These are phyloP conservation scores for Andrena cerasifolii DNA, from an alignment of 1,140 invertebrate species.

Conservation along the genomic window DNA sequence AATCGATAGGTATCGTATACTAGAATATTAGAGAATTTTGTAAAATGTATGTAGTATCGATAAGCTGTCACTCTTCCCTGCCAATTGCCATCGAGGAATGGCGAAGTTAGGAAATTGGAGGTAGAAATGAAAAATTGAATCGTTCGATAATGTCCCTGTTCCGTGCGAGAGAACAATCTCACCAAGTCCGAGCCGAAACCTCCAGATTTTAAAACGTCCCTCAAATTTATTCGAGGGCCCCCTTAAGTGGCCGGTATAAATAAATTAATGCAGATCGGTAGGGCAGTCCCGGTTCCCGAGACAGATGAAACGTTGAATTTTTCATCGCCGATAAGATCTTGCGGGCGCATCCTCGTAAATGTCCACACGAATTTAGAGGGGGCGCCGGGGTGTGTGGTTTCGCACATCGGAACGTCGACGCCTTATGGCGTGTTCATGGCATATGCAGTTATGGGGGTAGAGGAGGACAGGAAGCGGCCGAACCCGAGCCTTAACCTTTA, in stretches of 20 bases:
- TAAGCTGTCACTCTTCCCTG: not conserved
- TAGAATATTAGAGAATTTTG: too few species aligned
- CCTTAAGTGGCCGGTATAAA: conserved; percentile 37
- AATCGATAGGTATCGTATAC: too few species aligned
- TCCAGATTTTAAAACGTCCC: conserved; percentile 24
- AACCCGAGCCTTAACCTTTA: conserved; percentile 51
- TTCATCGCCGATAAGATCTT: conserved; percentile 66
- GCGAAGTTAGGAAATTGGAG: not conserved
- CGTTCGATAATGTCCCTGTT: not conserved
- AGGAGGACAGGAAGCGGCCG: conserved; percentile 28
- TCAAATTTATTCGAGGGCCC: conserved; percentile 45
- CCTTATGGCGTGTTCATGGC: conserved; percentile 57
- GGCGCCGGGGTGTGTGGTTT: conserved; percentile 39
- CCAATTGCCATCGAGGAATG: too few species aligned
- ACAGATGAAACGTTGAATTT: conserved; percentile 65
- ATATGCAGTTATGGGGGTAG: conserved; percentile 53
- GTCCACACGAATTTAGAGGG: conserved; percentile 50
- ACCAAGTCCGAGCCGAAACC: not conserved
- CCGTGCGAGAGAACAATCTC: not conserved
- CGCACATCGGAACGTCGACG: conserved; percentile 51
- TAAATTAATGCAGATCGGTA: conserved; percentile 57
- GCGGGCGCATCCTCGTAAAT: conserved; percentile 57
- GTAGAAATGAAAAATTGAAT: not conserved
- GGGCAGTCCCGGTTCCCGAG: conserved; percentile 25
- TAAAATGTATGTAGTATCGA: too few species aligned